Evolutionary conservation across 2,888 invertebrate species (phyloP).

Genomic region (Micoletzkya japonica): DNA sequence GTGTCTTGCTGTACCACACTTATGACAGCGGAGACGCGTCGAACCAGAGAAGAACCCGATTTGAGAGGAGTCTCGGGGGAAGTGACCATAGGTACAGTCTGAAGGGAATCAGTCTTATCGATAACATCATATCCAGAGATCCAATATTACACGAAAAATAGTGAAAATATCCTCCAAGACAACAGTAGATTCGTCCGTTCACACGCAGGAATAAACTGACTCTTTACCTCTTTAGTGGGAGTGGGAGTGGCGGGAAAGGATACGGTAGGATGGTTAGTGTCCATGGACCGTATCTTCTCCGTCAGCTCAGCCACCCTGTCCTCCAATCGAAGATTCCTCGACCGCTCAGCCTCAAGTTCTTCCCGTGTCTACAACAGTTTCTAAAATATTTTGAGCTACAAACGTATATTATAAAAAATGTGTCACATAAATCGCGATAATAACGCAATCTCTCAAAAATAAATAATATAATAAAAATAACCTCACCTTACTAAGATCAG

Average conservation of each 20-base stretch:
- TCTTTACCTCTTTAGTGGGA: not conserved
- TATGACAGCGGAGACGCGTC: constrained; percentile 15
- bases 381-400: too few relatives aligned
- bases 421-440: too few relatives aligned
- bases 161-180: not conserved
- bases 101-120: too few relatives aligned
- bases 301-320: constrained; percentile 12
- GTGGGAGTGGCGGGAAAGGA: not conserved
- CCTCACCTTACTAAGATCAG: too few relatives aligned
- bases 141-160: too few relatives aligned
- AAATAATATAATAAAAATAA: too few relatives aligned
- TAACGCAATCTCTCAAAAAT: too few relatives aligned
- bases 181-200: not conserved
- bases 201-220: not conserved
- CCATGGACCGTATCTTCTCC: constrained; percentile 14
- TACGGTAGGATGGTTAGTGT: not conserved
- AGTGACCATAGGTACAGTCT: constrained; percentile 4
- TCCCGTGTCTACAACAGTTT: constrained; percentile 9
- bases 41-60: not conserved
- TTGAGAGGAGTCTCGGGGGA: constrained; percentile 10
- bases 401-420: too few relatives aligned
- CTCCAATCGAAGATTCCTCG: not conserved
- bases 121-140: too few relatives aligned
- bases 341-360: constrained; percentile 9
- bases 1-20: constrained; percentile 13